These are phyloP conservation scores for Ctenochaetus hawaiiensis DNA, from an alignment of 2,797 vertebrate genomes.

Conservation along the genomic window DNA sequence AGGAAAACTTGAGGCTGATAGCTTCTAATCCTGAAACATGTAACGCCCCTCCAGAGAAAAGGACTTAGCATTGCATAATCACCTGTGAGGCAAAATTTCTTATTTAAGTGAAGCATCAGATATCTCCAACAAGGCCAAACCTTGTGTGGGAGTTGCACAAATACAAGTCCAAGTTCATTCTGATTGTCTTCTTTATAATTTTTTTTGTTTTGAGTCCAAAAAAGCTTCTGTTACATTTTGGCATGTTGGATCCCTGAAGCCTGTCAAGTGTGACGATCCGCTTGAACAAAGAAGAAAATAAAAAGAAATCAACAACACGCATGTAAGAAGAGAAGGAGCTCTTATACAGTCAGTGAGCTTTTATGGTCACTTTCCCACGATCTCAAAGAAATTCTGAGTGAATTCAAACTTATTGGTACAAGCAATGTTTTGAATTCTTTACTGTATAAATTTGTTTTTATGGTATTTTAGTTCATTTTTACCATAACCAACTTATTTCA, in stretches of 20 bases:
- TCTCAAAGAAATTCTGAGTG: no score
- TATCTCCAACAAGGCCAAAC: constrained; percentile 53
- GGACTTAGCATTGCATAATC: constrained; percentile 53
- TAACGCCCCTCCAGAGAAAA: constrained; percentile 29
- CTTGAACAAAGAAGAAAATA: no score
- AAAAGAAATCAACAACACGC: no score
- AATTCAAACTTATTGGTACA: not conserved
- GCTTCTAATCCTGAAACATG: constrained; percentile 44
- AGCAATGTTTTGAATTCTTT: not conserved
- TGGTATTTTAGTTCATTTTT: not conserved
- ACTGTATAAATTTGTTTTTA: not conserved
- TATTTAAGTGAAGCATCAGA: constrained; percentile 36
- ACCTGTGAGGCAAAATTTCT: constrained; percentile 21
- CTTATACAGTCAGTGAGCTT: no score
- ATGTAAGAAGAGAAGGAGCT: no score
- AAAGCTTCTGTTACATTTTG: constrained; percentile 15
- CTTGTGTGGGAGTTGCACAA: constrained; percentile 10
- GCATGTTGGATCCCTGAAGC: constrained; percentile 1
- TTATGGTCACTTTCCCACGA: no score
- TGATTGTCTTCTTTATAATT: not conserved
- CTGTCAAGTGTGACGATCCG: not conserved
- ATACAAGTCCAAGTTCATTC: not conserved
- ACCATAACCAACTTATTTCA: not conserved
- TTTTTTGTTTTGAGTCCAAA: constrained; percentile 8
- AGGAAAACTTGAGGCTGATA: constrained; percentile 41